Evolutionary conservation across 1,140 invertebrate genomes (phyloP).

Genomic region (Lethrus apterus): DNA sequence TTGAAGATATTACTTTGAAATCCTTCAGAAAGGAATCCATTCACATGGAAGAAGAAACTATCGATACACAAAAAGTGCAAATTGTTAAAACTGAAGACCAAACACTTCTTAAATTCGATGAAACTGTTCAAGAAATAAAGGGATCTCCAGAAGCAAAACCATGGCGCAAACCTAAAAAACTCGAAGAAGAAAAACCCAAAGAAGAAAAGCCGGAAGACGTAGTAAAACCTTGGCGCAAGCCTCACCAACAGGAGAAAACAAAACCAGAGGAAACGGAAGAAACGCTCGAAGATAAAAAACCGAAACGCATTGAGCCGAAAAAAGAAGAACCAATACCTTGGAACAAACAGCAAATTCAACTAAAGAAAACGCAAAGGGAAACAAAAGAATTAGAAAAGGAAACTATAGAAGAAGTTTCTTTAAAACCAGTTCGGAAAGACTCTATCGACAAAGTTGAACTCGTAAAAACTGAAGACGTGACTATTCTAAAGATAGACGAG

Average conservation of each 20-base stretch:
- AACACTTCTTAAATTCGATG: not conserved
- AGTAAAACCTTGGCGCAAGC: constrained; percentile 19
- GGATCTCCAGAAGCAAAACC: constrained; percentile 27
- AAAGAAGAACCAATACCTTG: constrained; percentile 27
- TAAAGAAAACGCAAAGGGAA: constrained; percentile 35
- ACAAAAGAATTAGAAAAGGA: constrained; percentile 18
- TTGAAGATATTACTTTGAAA: constrained; percentile 15
- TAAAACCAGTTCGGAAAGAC: constrained; percentile 26
- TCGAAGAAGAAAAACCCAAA: not conserved
- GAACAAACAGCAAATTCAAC: constrained; percentile 37
- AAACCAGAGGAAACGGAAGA: constrained; percentile 6
- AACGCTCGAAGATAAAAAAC: constrained; percentile 14
- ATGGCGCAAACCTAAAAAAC: constrained; percentile 19
- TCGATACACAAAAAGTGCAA: constrained; percentile 15
- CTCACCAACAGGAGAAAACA: constrained; percentile 7
- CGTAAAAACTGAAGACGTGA: constrained; percentile 41
- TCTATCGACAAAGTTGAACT: constrained; percentile 31
- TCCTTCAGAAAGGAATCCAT: constrained; percentile 2
- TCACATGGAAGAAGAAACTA: constrained; percentile 12
- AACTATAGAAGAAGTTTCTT: constrained; percentile 25
- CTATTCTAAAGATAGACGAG: constrained; percentile 23
- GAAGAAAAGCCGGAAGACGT: constrained; percentile 5
- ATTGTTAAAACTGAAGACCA: constrained; percentile 1
- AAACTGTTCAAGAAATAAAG: constrained; percentile 16
- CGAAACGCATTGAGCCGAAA: not conserved